These are phyloP conservation scores for Andricus quercusramuli DNA, from an alignment of 2,888 invertebrate genomes.

Conservation along the genomic window DNA sequence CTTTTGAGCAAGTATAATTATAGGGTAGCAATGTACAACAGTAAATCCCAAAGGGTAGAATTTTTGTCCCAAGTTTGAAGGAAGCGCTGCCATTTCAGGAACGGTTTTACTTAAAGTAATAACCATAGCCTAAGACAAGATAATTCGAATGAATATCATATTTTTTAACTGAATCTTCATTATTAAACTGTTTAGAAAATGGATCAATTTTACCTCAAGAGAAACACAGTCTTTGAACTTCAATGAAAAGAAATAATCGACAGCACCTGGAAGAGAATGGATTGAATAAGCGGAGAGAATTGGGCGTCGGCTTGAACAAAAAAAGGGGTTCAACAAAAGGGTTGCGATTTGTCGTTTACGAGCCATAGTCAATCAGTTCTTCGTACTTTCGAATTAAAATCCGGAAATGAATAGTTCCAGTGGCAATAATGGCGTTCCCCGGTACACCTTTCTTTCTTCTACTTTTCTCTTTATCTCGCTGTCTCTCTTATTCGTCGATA, in stretches of 20 bases:
- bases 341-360: constrained; percentile 37
- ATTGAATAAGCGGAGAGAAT: constrained; percentile 34
- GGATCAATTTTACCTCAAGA: neutral
- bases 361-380: constrained; percentile 40
- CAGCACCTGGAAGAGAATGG: constrained; percentile 17
- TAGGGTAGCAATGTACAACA: no score
- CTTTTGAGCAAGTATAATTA: no score
- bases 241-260: constrained; percentile 21
- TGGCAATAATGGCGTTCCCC: constrained; percentile 33
- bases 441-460: constrained; percentile 34
- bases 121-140: no score
- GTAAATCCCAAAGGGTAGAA: no score
- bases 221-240: constrained; percentile 2
- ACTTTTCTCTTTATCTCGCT: constrained; percentile 44
- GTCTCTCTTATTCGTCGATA: constrained; percentile 38
- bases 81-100: no score
- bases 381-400: constrained; percentile 43
- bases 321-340: constrained; percentile 30
- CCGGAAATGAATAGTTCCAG: constrained; percentile 42
- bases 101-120: no score
- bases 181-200: neutral
- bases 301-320: neutral
- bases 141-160: no score
- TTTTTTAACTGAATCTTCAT: no score
- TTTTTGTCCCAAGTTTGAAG: no score